Evolutionary conservation across 2,113 vertebrate species (phyloP), one percentile per base, ranked within the genome.

Genomic region (Seriola aureovittata): DNA sequence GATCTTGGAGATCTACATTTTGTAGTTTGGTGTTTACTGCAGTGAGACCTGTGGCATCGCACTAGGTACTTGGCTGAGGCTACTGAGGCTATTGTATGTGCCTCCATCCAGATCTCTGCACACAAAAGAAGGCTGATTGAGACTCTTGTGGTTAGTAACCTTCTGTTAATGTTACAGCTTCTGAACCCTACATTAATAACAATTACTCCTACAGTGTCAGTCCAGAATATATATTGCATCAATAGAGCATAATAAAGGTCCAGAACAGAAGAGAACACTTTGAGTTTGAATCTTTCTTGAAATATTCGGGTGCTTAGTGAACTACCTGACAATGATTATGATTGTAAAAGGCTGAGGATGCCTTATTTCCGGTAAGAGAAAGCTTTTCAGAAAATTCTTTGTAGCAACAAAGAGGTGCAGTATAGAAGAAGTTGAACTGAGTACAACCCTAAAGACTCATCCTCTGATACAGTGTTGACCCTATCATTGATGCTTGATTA

Each of bases 41-140:
- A 32, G 42, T 44, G 58, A 65, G 70, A 82, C 25, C 40, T 75
- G 63, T 76, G 10, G 3, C 64, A 60, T 66, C 17, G 2, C 58
- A 85, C 17, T 19, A 65, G n/a, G n/a, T 29, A 4, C n/a, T 52
- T 10, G 25, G 38, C 21, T 11, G 21, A 63, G 38, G 57, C 14
- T 63, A 4, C 58, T 25, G 25, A 25, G 25, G 25, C 25, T 25
- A 12, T 40, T 48, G 25, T 48, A 25, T 46, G 70, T 32, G 29
- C 2, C n/a, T 66, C 17, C 44, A 70, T 23, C 36, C 68, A 81
- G 66, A 66, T 78, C 65, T 36, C 19, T 34, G 32, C 42, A 34
- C 48, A 34, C 42, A 67, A 16, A 72, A 48, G 17, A 58, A 46
- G 71, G 12, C 5, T 78, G 21, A 55, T 40, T 65, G 10, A 50